Evolutionary conservation across 2,113 vertebrate species (phyloP).

Genomic region (Eudyptes chrysolophus): DNA sequence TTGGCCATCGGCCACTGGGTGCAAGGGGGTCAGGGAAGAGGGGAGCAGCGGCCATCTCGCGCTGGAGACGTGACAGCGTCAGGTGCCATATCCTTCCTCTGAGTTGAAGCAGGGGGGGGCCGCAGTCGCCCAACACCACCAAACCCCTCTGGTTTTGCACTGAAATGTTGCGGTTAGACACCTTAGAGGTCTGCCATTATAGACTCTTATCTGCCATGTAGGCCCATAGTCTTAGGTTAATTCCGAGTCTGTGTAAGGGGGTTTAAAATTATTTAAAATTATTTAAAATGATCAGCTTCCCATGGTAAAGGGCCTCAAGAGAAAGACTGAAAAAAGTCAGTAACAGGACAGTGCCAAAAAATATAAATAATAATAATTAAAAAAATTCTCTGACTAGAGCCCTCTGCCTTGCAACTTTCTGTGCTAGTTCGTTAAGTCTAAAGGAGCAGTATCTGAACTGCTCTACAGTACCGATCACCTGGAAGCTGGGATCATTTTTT

Average conservation of each 20-base stretch:
- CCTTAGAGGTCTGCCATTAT: accelerated
- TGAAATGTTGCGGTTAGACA: accelerated
- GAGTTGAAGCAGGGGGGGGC: neutral
- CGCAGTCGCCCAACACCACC: accelerated
- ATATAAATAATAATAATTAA: neutral
- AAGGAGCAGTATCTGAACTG: neutral
- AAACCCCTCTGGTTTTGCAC: accelerated
- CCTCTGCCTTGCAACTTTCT: neutral
- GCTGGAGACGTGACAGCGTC: too few species aligned
- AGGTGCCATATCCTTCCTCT: too few species aligned
- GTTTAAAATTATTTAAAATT: too few species aligned
- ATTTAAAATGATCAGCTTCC: accelerated
- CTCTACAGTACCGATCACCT: accelerated
- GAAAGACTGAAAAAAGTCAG: neutral
- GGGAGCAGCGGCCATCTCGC: neutral
- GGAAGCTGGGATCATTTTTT: accelerated
- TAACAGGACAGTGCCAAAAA: neutral
- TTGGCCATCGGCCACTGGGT: too few species aligned
- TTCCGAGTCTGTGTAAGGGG: neutral
- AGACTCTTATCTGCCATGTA: accelerated
- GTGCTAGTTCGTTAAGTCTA: accelerated
- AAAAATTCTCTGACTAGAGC: neutral
- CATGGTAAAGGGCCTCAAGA: accelerated
- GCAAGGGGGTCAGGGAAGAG: accelerated
- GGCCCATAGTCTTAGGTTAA: accelerated